Percentiles rank a stretch among this genome's conserved stretches.
These are phyloP conservation scores for Scaptomyza flava DNA, from an alignment of 2,888 invertebrate genomes.

Conservation along the genomic window DNA sequence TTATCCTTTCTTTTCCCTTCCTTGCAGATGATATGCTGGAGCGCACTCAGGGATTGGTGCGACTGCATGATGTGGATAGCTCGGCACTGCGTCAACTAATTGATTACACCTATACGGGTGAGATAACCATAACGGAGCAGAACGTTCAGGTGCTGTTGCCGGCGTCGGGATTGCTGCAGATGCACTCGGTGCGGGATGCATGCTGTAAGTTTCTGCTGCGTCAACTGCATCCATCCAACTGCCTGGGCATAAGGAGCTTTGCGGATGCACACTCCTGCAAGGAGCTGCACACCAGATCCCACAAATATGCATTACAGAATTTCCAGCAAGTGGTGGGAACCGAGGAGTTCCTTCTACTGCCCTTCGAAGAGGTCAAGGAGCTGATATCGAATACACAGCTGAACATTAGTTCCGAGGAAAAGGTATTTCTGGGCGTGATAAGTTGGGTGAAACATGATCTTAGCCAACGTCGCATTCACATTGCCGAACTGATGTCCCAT, in stretches of 20 bases:
- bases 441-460: slow-evolving; percentile 89
- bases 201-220: slow-evolving; percentile 91
- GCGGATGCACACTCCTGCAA: slow-evolving; percentile 88
- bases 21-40: slow-evolving; percentile 84
- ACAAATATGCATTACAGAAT: slow-evolving; percentile 89
- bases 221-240: slow-evolving; percentile 91
- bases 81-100: slow-evolving; percentile 88
- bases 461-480: slow-evolving; percentile 86
- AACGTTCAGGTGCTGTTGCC: slow-evolving; percentile 90
- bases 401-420: slow-evolving; percentile 89
- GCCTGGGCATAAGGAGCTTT: slow-evolving; percentile 91
- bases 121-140: slow-evolving; percentile 88
- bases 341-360: slow-evolving; percentile 89
- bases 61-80: slow-evolving; percentile 85
- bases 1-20: background rate
- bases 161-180: slow-evolving; percentile 90
- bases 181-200: slow-evolving; percentile 88
- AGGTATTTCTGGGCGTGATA: slow-evolving; percentile 88
- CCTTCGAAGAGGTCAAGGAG: slow-evolving; percentile 88
- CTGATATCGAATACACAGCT: slow-evolving; percentile 88
- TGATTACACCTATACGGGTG: slow-evolving; percentile 91
- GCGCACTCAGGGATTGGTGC: slow-evolving; percentile 83
- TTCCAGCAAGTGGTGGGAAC: slow-evolving; percentile 89
- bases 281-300: slow-evolving; percentile 88
- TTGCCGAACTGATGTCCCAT: slow-evolving; percentile 87